A percentile compares a stretch with the other conserved stretches of the same genome.
Evolutionary conservation across 2,113 vertebrate species (phyloP).

Genomic region (Acanthisitta chloris): DNA sequence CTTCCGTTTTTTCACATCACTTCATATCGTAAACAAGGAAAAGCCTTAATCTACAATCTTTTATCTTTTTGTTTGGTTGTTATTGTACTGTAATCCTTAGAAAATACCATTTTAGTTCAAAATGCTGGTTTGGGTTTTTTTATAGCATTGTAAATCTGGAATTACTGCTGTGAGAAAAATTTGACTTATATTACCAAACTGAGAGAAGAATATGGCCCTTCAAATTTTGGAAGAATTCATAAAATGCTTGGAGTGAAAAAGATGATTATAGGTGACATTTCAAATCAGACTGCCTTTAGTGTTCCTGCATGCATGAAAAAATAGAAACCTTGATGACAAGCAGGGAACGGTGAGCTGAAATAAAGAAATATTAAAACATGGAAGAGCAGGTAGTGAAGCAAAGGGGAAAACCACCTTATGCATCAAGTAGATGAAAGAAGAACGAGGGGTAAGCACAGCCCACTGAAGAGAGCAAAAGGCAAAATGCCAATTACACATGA

Average conservation of each 20-base stretch:
- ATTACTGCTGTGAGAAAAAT: neutral
- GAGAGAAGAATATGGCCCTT: neutral
- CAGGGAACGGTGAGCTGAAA: neutral
- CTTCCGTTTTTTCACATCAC: neutral
- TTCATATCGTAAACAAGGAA: neutral
- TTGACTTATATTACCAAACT: neutral
- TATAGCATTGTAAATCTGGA: neutral
- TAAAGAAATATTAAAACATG: neutral
- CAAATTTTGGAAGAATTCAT: neutral
- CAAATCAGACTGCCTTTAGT: neutral
- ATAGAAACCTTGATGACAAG: neutral
- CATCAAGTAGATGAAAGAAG: neutral
- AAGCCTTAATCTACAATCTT: neutral
- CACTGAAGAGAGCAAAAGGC: neutral
- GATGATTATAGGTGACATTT: neutral
- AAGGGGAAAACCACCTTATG: neutral
- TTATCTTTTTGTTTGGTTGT: neutral
- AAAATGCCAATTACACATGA: neutral
- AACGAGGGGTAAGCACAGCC: neutral
- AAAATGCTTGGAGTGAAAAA: neutral
- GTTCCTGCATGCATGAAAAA: neutral
- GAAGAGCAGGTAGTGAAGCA: neutral
- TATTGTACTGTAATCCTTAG: neutral
- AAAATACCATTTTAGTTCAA: neutral
- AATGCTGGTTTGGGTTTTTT: neutral